These are phyloP conservation scores for Caenorhabditis elegans DNA, from an alignment of 1,140 invertebrate species.

Conservation along the genomic window DNA sequence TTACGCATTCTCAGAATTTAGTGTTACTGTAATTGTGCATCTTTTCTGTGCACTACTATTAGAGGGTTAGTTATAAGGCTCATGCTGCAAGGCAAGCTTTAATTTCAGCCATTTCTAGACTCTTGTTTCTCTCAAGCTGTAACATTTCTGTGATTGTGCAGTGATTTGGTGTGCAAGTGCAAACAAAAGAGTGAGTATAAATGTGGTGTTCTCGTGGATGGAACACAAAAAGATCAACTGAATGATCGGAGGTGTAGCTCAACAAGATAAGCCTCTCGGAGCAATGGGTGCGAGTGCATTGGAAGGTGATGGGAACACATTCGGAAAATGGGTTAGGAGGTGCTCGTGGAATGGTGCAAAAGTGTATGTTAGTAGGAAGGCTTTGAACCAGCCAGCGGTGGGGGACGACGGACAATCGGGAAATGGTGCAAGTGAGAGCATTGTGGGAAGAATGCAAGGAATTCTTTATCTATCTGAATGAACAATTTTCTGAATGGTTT, in stretches of 20 bases:
- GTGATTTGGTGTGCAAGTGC: background rate
- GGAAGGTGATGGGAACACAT: background rate
- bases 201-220: too few relatives aligned
- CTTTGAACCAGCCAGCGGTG: background rate
- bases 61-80: too few relatives aligned
- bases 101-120: background rate
- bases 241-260: background rate
- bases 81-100: too few relatives aligned
- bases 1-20: too few relatives aligned
- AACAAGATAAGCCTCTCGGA: background rate
- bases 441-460: background rate
- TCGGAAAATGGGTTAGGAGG: background rate
- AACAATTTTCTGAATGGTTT: background rate
- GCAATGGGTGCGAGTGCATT: slow-evolving; percentile 16
- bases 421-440: slow-evolving; percentile 7
- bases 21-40: too few relatives aligned
- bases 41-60: too few relatives aligned
- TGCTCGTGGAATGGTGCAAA: background rate
- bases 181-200: background rate
- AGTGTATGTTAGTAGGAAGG: background rate
- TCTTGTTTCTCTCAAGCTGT: background rate
- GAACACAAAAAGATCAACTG: background rate
- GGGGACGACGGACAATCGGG: background rate
- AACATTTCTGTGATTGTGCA: background rate
- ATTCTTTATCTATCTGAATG: slow-evolving; percentile 2